Evolutionary conservation across 1,140 invertebrate species (phyloP).

Genomic region (Platorchestia sp.): DNA sequence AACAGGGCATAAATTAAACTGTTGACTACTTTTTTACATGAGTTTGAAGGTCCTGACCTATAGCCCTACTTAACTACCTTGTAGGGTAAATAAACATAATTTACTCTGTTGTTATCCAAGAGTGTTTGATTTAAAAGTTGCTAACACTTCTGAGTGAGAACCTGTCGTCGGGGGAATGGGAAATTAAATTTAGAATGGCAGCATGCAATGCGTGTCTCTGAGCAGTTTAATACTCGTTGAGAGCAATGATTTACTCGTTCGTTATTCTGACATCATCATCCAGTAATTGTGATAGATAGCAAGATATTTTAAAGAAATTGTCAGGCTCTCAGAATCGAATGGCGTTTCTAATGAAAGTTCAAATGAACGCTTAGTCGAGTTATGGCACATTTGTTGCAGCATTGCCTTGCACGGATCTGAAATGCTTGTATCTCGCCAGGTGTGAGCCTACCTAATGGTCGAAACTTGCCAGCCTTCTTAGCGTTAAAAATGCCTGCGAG

Average conservation of each 20-base stretch:
- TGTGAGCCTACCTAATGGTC: neutral
- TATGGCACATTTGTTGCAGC: neutral
- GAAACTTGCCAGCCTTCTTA: neutral
- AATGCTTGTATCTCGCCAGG: neutral
- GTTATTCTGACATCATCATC: neutral
- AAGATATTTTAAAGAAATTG: neutral
- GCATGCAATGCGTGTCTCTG: no score
- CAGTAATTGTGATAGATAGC: neutral
- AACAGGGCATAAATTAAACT: no score
- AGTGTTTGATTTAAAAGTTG: no score
- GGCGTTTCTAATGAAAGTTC: neutral
- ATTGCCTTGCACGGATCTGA: neutral
- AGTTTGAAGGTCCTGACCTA: no score
- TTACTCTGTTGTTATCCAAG: no score
- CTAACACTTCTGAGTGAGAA: no score
- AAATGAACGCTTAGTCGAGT: neutral
- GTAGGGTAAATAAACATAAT: no score
- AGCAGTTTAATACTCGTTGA: neutral
- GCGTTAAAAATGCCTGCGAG: no score
- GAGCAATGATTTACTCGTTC: neutral
- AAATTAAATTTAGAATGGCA: no score
- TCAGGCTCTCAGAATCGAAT: neutral
- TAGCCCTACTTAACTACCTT: no score
- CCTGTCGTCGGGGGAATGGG: no score
- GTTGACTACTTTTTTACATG: no score